These are phyloP conservation scores for Agrochola lota DNA, from an alignment of 2,888 invertebrate species.

Conservation along the genomic window DNA sequence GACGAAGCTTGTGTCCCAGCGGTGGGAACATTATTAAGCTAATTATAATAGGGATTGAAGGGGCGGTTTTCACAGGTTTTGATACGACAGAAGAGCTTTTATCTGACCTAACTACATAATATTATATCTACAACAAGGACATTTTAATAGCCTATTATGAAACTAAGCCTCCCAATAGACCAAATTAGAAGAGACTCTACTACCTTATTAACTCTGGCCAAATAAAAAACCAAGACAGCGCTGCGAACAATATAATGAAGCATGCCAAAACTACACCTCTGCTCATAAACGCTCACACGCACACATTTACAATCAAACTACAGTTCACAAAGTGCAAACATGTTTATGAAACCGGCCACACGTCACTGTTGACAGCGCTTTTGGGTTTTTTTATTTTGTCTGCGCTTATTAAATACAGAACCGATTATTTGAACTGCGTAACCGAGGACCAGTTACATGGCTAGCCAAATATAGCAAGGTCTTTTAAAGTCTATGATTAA, in stretches of 20 bases:
- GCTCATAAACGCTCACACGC: too few species aligned
- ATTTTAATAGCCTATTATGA: slow-evolving; percentile 12
- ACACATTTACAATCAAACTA: too few species aligned
- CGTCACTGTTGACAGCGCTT: too few species aligned
- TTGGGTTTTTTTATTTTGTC: too few species aligned
- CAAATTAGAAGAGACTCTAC: not conserved
- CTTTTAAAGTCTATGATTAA: not conserved
- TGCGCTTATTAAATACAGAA: not conserved
- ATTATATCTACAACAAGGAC: not conserved
- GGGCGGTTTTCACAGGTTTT: not conserved
- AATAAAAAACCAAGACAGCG: too few species aligned
- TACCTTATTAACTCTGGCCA: not conserved
- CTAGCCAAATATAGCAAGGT: not conserved
- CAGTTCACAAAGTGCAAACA: too few species aligned
- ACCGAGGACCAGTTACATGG: not conserved
- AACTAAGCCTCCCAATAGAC: slow-evolving; percentile 16
- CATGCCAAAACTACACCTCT: too few species aligned
- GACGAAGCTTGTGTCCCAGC: too few species aligned
- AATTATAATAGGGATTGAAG: too few species aligned
- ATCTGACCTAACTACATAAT: not conserved
- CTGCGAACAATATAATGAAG: too few species aligned
- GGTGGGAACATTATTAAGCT: too few species aligned
- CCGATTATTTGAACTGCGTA: slow-evolving; percentile 15
- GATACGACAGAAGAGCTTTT: not conserved
- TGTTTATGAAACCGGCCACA: too few species aligned